Evolutionary conservation across 2,113 vertebrate species (phyloP), one percentile per base, ranked within the genome.

Genomic region (Anser cygnoides): DNA sequence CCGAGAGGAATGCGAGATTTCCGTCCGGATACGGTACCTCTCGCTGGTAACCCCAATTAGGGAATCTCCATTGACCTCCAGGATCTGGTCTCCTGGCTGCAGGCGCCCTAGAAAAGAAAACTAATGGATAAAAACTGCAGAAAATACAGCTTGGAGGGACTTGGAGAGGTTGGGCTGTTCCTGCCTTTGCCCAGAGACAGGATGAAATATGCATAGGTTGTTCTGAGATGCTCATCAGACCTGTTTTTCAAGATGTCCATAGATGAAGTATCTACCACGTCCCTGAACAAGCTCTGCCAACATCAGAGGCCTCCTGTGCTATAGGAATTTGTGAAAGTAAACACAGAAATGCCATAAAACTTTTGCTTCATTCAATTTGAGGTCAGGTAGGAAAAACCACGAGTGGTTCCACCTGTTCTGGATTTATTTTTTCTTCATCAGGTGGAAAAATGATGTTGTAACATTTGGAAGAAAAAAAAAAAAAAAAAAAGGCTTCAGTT

Each of bases 61-160:
- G 91, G 98, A 98, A 58, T 99, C 98, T 44, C 99, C 99, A 4
- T 99, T 99, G 84, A 99, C 99, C 93, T 99, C 99, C 96, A 99
- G 93, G 95, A 99, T 99, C 97, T 99, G 99, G 97, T 99, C 99
- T 73, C 99, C 99, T 62, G 99, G 97, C 94, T 99, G 96, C 66
- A 99, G 97, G 89, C 98, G 98, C 37, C 99, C 99, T 99, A 87
- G 58, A 87, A 67, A 79, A 87, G 61, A 84, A 73, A 90, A 93
- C 46, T 22, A 58, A 67, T 85, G 89, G 84, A 25, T 90, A 95
- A 76, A 87, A 96, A 76, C n/a, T 49, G 65, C n/a, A 54, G 86
- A 93, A 95, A 96, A 68, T 82, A 87, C 92, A 91, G 91, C 96
- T 96, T 49, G 87, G 61, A 97, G 96, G 93, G 66, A 75, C 89